Conservation (phyloP, 2,113 vertebrate species). For the Cygnus atratus region DNA sequence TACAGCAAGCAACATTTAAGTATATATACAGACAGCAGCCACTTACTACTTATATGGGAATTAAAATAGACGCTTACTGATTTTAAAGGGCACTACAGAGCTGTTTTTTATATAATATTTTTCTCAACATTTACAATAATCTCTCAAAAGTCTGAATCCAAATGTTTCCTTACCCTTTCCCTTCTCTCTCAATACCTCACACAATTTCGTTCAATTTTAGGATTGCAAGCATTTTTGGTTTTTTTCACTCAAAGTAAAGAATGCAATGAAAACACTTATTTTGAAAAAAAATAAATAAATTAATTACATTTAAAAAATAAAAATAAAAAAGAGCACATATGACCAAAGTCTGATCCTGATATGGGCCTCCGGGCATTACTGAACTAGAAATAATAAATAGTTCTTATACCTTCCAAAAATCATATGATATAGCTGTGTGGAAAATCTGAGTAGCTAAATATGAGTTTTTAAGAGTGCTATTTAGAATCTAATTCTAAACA, state of each 20-base stretch:
- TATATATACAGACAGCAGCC: slow-evolving; percentile 56
- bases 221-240: neutral
- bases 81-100: slow-evolving; percentile 65
- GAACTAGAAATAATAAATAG: slow-evolving; percentile 13
- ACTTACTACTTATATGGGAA: slow-evolving; percentile 64
- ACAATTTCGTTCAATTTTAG: slow-evolving; percentile 10
- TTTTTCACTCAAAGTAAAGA: slow-evolving; percentile 42
- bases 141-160: slow-evolving; percentile 43
- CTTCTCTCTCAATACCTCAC: slow-evolving; percentile 31
- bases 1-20: slow-evolving; percentile 65
- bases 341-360: neutral
- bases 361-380: neutral
- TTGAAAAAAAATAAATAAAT: neutral
- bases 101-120: slow-evolving; percentile 63
- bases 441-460: slow-evolving; percentile 8
- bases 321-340: slow-evolving; percentile 32
- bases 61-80: slow-evolving; percentile 58
- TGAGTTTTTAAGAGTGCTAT: neutral
- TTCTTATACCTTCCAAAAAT: slow-evolving; percentile 4
- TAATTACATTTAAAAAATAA: slow-evolving; percentile 2
- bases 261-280: slow-evolving; percentile 9
- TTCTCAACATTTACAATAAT: slow-evolving; percentile 61
- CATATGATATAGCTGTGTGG: neutral
- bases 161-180: slow-evolving; percentile 35
- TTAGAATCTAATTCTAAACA: neutral